A percentile compares a stretch with the other conserved stretches of the same genome.
phyloP scores from a whole-genome alignment of 1,140 invertebrate genomes.

The Sycophaga agraensis region DNA sequence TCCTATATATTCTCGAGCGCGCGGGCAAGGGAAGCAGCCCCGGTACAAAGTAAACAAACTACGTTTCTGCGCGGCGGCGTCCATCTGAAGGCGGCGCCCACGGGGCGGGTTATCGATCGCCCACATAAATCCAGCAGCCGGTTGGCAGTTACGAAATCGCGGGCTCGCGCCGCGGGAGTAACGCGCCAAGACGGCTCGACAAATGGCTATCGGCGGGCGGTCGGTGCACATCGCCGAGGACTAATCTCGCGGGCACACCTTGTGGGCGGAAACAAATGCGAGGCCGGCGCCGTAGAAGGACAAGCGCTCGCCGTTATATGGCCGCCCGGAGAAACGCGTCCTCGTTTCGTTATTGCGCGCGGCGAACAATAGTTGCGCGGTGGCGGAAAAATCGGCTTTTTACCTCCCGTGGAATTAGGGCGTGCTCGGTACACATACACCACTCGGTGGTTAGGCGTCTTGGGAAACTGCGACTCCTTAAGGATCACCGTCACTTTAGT shows the following conservation, averaged over 20 bases:
- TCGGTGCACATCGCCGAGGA: neutral
- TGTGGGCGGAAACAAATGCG: slow-evolving; percentile 29
- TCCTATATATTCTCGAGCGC: no score
- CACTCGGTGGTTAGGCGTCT: slow-evolving; percentile 23
- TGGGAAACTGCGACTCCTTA: slow-evolving; percentile 6
- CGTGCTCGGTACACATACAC: slow-evolving; percentile 22
- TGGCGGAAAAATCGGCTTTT: no score
- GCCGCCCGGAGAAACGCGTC: neutral
- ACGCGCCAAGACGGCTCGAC: no score
- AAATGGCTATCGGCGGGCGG: no score
- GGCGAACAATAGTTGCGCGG: neutral
- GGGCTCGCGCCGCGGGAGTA: neutral
- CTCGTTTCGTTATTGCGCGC: slow-evolving; percentile 2
- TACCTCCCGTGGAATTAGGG: neutral
- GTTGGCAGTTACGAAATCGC: no score
- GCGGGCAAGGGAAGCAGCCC: no score
- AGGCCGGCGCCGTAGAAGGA: slow-evolving; percentile 27
- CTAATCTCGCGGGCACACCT: neutral
- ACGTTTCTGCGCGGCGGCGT: no score
- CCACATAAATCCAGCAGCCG: no score
- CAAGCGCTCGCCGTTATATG: slow-evolving; percentile 5
- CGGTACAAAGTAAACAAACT: no score
- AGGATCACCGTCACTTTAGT: no score
- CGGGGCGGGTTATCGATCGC: neutral
- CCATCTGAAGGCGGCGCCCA: no score